A percentile compares a stretch with the other conserved stretches of the same genome.
Conservation (phyloP, 2,113 vertebrate species). For the Xenopus tropicalis region DNA sequence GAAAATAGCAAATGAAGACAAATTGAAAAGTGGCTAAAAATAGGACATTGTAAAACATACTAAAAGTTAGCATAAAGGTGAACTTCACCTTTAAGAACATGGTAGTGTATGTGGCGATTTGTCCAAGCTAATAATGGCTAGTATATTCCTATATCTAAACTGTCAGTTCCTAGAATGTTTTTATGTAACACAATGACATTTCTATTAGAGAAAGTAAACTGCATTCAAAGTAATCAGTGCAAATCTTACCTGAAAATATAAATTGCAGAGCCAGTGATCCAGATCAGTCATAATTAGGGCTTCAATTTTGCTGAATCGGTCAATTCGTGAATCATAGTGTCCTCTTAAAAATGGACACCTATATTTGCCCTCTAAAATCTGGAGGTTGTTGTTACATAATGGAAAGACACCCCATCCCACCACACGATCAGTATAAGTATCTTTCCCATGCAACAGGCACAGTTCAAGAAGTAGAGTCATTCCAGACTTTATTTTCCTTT, state of each 20-base stretch:
- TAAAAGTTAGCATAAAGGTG: too few species aligned
- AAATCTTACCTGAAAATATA: slow-evolving; percentile 88
- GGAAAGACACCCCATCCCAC: slow-evolving; percentile 87
- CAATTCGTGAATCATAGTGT: slow-evolving; percentile 62
- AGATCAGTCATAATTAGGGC: slow-evolving; percentile 77
- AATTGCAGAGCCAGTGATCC: slow-evolving; percentile 89
- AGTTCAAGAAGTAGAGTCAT: slow-evolving; percentile 81
- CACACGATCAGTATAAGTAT: slow-evolving; percentile 52
- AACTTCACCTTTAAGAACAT: too few species aligned
- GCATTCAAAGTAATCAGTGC: neutral
- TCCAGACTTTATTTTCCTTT: slow-evolving; percentile 66
- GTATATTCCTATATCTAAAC: too few species aligned
- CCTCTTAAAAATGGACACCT: slow-evolving; percentile 82
- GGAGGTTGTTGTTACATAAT: slow-evolving; percentile 67
- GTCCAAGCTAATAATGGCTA: too few species aligned
- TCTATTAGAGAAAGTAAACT: neutral
- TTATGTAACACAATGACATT: too few species aligned
- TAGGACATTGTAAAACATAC: too few species aligned
- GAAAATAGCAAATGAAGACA: too few species aligned
- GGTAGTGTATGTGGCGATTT: too few species aligned
- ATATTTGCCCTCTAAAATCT: slow-evolving; percentile 79
- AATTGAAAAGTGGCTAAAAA: too few species aligned
- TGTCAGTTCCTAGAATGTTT: too few species aligned
- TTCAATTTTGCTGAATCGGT: slow-evolving; percentile 80
- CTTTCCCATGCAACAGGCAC: slow-evolving; percentile 60